Evolutionary conservation across 2,797 vertebrate species (phyloP), one percentile per base, ranked within the genome.

Genomic region (Synanceia verrucosa): DNA sequence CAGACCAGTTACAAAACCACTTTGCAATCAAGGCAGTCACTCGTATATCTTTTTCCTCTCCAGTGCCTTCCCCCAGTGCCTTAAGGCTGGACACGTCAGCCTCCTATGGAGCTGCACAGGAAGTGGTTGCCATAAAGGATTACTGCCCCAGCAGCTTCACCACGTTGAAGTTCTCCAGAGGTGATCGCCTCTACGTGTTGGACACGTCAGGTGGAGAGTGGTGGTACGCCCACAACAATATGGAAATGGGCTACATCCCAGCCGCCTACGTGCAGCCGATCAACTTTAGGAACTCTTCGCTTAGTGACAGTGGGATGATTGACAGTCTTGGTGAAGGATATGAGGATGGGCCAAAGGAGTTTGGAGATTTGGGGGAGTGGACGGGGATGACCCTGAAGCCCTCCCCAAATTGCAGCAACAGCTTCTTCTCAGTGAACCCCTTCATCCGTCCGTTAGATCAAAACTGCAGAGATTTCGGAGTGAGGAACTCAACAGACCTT

Each of bases 141-240:
- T 98, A 99, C 82, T 96, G 95, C 70, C 97, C 98, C 0, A 96
- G 93, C 70, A 99, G 95, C 90, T 99, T 99, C 81, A 98, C 97
- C 85, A 99, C 98, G 0, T 84, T 99, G 36, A 97, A 95, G 84
- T 99, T 99, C 92, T 97, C 95, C 86, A 98, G 96, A 91, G 98
- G 98, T 0, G 97, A 99, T 82, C 96, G 91, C 41, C 95, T 99
- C 2, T 98, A 96, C 1, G 97, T 99, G 70, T 77, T 99, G 90
- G 98, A 99, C 92, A 94, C 96, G 0, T 99, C 97, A 0, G 97
- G 97, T 1, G 96, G 96, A 0, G 97, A 99, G 73, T 99, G 98
- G 98, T 99, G 98, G 98, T 99, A 99, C 0, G 98, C 98, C 1
- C 98, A 99, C 94, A 99, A 99, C 90, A 98, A 97, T 88, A 97